Evolutionary conservation across 1,140 invertebrate species (phyloP), one percentile per base, ranked within the genome.

Genomic region (Drosophila novamexicana): DNA sequence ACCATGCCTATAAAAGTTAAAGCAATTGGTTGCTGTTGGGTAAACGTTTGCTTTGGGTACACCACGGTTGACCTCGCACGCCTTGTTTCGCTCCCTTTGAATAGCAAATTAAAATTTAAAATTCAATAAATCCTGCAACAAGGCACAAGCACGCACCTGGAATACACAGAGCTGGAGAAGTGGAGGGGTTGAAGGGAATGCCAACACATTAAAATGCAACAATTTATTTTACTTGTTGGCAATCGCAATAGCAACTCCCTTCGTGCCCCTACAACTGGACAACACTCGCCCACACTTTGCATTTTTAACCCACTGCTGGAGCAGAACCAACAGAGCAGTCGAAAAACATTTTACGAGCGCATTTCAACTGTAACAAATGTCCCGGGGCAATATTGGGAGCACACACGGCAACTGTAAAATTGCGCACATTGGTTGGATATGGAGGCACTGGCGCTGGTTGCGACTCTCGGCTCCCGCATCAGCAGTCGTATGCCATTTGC

Each of bases 331-430:
- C 37, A 73, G 29, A 47, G 64, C n/a, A 45, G 49, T 52, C 83
- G 65, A 79, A 89, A 76, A 88, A 73, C 84, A 88, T 89, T 89
- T 89, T 89, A 89, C 84, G 77, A 84, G 85, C 75, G 75, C 75
- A 89, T 89, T 89, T 89, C 84, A 89, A 90, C 84, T 89, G 84
- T 89, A 89, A 89, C 84, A 90, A 89, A 90, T 89, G 84, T 89
- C 84, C 84, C 45, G 67, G 68, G 80, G 80, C 71, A 61, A 73
- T 70, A 77, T 71, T 63, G 74, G 39, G 45, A 69, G 49, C 65
- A 61, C 62, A 65, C 49, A 63, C 77, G 57, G 57, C 57, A 47
- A 47, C 39, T 59, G 57, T 59, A 59, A 59, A 59, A 45, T 14
- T 36, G 42, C 42, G 57, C 6, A 47, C 42, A 59, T 9, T 59